A percentile compares a stretch with the other conserved stretches of the same genome.
Evolutionary conservation across 2,888 invertebrate species (phyloP).

Genomic region (Oegoconia quadripuncta): DNA sequence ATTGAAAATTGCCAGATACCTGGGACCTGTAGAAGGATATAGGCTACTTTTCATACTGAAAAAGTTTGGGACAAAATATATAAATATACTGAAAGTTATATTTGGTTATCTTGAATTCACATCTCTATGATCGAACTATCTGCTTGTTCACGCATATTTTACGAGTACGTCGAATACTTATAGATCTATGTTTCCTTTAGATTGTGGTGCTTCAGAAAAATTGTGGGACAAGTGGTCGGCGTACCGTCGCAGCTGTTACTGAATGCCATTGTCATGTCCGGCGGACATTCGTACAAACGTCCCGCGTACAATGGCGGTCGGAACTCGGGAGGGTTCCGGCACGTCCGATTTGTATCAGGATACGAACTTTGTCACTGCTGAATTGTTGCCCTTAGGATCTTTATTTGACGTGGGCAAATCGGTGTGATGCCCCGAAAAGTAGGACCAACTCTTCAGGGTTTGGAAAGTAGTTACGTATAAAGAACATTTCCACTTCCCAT

Average conservation of each 20-base stretch:
- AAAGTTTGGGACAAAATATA: too few species aligned
- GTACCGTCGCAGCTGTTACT: conserved; percentile 31
- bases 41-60: too few species aligned
- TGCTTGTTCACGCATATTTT: too few species aligned
- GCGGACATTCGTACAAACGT: conserved; percentile 32
- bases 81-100: too few species aligned
- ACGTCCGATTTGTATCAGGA: conserved; percentile 37
- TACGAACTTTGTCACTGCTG: conserved; percentile 26
- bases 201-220: conserved; percentile 20
- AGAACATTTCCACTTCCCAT: too few species aligned
- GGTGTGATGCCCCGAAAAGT: too few species aligned
- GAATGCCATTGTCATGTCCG: conserved; percentile 38
- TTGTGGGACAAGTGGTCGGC: conserved; percentile 25
- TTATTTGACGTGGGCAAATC: not conserved
- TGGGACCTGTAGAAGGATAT: too few species aligned
- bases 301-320: conserved; percentile 30
- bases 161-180: conserved; percentile 8
- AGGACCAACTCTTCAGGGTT: too few species aligned
- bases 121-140: too few species aligned
- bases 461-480: too few species aligned
- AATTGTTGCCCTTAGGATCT: not conserved
- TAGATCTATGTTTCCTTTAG: conserved; percentile 9
- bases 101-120: too few species aligned
- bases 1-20: too few species aligned
- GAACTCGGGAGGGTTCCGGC: conserved; percentile 22